Conservation (phyloP, 2,113 vertebrate species). For the Pterocles orientalis region DNA sequence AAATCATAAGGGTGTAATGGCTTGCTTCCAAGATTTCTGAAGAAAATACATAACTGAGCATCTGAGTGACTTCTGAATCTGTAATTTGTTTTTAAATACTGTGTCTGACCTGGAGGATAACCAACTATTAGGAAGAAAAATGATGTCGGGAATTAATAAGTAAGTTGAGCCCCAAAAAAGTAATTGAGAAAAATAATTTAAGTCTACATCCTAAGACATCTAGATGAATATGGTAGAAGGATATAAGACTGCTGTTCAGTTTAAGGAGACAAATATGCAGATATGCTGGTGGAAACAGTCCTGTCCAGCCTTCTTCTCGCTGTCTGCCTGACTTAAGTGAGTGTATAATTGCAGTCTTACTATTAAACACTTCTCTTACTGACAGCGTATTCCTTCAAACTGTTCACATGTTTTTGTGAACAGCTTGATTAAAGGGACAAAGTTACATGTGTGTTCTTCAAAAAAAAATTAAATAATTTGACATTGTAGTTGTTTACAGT, state of each 20-base stretch:
- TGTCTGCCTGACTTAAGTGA: not conserved
- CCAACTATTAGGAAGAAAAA: not conserved
- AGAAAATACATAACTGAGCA: not conserved
- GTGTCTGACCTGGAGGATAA: not conserved
- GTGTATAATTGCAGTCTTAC: not conserved
- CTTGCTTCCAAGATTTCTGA: not conserved
- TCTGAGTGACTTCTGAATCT: not conserved
- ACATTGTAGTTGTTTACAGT: not conserved
- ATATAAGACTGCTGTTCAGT: not conserved
- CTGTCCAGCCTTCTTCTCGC: not conserved
- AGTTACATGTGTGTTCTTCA: accelerated
- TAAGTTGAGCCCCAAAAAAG: not conserved
- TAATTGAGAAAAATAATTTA: not conserved
- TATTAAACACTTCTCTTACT: not conserved
- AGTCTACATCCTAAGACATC: not conserved
- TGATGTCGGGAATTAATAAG: not conserved
- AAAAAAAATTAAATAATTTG: not conserved
- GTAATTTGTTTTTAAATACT: not conserved
- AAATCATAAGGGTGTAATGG: not conserved
- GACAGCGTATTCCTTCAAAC: accelerated
- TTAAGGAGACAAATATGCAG: not conserved
- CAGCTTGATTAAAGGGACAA: not conserved
- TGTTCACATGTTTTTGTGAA: not conserved
- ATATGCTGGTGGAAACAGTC: not conserved
- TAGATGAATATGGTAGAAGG: not conserved